phyloP scores from a whole-genome alignment of 2,113 vertebrate genomes.

The Struthidea cinerea region DNA sequence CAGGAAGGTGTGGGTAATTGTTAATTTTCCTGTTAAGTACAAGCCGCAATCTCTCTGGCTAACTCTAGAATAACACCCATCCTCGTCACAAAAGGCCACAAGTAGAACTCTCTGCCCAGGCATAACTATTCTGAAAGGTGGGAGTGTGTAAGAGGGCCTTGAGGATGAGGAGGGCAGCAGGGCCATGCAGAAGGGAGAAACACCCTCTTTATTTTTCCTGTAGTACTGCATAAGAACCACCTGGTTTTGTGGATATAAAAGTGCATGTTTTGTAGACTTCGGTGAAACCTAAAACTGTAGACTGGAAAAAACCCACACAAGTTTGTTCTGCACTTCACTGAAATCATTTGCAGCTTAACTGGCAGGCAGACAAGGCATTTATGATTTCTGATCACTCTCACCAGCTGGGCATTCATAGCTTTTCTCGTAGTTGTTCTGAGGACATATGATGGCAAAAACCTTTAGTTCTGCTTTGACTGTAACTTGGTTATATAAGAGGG shows the following conservation, averaged over 20 bases:
- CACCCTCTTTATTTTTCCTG: neutral
- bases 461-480: neutral
- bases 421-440: neutral
- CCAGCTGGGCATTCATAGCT: neutral
- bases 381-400: neutral
- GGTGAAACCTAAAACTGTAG: neutral
- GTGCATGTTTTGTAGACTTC: neutral
- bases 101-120: neutral
- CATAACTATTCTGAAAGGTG: neutral
- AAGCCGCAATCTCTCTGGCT: neutral
- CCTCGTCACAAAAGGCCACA: neutral
- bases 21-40: neutral
- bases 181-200: neutral
- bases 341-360: neutral
- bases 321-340: neutral
- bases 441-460: neutral
- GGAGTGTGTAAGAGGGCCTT: neutral
- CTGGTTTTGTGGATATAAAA: neutral
- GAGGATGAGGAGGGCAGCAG: neutral
- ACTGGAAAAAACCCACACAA: neutral
- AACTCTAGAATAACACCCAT: neutral
- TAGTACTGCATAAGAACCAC: neutral
- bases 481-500: neutral
- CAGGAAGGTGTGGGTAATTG: fast-evolving
- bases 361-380: neutral